Conservation (phyloP, 92 coral and sea anemone species). For the Porites evermanni region DNA sequence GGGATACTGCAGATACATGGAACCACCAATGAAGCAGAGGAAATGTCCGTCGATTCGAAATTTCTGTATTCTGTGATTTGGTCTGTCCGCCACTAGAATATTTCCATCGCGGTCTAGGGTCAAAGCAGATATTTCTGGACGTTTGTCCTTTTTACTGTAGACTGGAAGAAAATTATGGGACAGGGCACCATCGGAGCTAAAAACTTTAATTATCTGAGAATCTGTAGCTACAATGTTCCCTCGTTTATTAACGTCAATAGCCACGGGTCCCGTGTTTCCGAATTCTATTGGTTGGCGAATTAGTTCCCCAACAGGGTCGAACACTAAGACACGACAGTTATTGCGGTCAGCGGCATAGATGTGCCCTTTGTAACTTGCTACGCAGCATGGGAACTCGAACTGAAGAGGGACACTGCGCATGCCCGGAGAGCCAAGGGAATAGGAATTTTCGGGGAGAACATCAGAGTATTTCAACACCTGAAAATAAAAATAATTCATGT, state of each 20-base stretch:
- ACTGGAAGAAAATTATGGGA: constrained; percentile 88
- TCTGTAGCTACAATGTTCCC: constrained; percentile 87
- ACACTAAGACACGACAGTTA: constrained; percentile 78
- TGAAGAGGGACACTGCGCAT: constrained; percentile 73
- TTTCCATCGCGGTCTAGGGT: constrained; percentile 78
- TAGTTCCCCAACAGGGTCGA: constrained; percentile 69
- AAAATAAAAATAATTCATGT: neutral
- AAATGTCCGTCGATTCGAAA: constrained; percentile 92
- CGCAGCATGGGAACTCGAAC: constrained; percentile 80
- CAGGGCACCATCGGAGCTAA: constrained; percentile 83
- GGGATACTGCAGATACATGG: constrained; percentile 82
- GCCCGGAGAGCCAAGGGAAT: constrained; percentile 85
- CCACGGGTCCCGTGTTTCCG: constrained; percentile 77
- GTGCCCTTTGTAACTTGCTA: constrained; percentile 68
- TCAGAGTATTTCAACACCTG: constrained; percentile 77
- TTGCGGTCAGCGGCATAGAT: constrained; percentile 80
- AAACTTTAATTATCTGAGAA: constrained; percentile 87
- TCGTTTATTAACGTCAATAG: constrained; percentile 75
- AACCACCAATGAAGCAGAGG: constrained; percentile 89
- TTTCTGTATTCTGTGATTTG: constrained; percentile 88
- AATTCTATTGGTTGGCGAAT: constrained; percentile 79
- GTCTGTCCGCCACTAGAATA: constrained; percentile 79
- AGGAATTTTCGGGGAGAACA: constrained; percentile 67
- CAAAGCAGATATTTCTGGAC: constrained; percentile 88
- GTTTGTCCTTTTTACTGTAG: constrained; percentile 75